A percentile compares a stretch with the other conserved stretches of the same genome.
phyloP scores from a whole-genome alignment of 2,888 invertebrate species.

The Cynaeus angustus region DNA sequence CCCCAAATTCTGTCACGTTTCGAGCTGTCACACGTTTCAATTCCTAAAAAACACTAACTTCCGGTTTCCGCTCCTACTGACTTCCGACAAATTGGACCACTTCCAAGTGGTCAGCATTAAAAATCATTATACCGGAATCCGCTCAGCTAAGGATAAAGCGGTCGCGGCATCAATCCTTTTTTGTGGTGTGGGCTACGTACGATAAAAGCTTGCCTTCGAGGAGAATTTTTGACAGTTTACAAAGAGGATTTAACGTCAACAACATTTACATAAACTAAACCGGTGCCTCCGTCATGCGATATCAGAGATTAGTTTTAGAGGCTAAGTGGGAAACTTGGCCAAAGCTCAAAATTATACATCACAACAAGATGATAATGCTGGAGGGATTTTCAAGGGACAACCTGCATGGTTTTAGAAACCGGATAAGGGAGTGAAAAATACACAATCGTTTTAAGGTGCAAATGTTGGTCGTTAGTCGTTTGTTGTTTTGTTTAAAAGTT shows the following conservation, averaged over 20 bases:
- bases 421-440: too few relatives aligned
- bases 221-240: slow-evolving; percentile 34
- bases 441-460: too few relatives aligned
- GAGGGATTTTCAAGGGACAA: too few relatives aligned
- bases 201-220: slow-evolving; percentile 7
- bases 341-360: slow-evolving; percentile 25
- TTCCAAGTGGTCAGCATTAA: slow-evolving; percentile 13
- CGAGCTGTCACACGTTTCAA: too few relatives aligned
- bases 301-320: slow-evolving; percentile 22
- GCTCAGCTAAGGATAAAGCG: slow-evolving; percentile 9
- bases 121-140: slow-evolving; percentile 9
- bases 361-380: slow-evolving; percentile 17
- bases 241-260: slow-evolving; percentile 39
- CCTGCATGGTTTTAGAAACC: too few relatives aligned
- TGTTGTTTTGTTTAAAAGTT: too few relatives aligned
- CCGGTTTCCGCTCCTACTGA: background rate
- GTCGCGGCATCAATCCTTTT: slow-evolving; percentile 29
- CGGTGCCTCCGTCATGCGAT: slow-evolving; percentile 30
- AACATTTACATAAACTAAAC: slow-evolving; percentile 37
- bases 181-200: slow-evolving; percentile 14
- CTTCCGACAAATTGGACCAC: slow-evolving; percentile 21
- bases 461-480: too few relatives aligned
- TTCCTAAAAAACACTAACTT: background rate
- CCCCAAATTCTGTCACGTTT: background rate
- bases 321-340: slow-evolving; percentile 24